Percentiles rank a stretch among this genome's conserved stretches.
Evolutionary conservation across 2,797 vertebrate species (phyloP).

Genomic region (Varecia variegata): DNA sequence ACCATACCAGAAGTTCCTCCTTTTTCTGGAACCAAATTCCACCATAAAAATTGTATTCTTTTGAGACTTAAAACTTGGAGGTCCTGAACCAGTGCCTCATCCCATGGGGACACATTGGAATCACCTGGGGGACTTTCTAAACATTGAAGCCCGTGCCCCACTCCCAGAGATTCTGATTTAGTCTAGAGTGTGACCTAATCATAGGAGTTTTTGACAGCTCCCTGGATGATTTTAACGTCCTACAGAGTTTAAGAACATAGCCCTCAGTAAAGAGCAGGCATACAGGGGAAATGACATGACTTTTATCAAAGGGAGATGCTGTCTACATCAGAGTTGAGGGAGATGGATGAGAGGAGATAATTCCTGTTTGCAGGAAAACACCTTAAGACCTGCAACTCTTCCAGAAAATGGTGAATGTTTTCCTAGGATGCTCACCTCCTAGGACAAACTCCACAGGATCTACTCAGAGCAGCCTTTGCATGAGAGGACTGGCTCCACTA

Average conservation of each 20-base stretch:
- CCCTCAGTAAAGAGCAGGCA: background rate
- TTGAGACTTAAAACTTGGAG: background rate
- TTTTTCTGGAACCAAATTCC: background rate
- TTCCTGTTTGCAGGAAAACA: background rate
- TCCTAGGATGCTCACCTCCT: background rate
- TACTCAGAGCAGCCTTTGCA: background rate
- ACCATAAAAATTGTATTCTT: background rate
- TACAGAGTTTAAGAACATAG: background rate
- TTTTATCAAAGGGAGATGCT: background rate
- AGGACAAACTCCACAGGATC: accelerated
- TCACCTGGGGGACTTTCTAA: background rate
- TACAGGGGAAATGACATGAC: background rate
- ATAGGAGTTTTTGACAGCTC: background rate
- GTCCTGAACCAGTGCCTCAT: background rate
- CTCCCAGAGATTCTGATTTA: constrained; percentile 13
- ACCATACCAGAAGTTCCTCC: background rate
- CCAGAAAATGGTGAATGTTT: background rate
- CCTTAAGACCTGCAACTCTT: background rate
- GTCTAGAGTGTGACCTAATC: background rate
- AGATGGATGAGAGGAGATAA: background rate
- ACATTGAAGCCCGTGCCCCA: background rate
- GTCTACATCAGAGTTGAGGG: background rate
- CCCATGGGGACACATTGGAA: background rate
- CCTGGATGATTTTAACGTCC: background rate
- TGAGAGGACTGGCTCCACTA: background rate